phyloP scores from a whole-genome alignment of 2,113 vertebrate genomes.

The Tragelaphus imberbis region DNA sequence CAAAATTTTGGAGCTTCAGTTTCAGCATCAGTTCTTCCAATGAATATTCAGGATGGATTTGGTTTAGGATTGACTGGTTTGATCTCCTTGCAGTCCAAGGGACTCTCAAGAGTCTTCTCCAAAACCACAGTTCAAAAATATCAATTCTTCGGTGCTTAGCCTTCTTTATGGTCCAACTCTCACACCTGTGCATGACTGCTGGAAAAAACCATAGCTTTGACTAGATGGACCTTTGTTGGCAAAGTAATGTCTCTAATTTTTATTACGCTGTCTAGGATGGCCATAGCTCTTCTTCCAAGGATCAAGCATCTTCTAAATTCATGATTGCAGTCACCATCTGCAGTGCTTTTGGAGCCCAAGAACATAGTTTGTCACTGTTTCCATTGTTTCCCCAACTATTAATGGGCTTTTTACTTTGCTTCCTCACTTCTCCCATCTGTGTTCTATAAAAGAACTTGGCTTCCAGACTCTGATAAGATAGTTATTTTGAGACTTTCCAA shows the following conservation, averaged over 20 bases:
- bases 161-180: background rate
- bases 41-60: background rate
- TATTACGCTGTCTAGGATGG: background rate
- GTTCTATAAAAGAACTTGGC: background rate
- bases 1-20: background rate
- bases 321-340: background rate
- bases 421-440: background rate
- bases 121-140: background rate
- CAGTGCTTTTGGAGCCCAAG: background rate
- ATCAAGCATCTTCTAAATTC: background rate
- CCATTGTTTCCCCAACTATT: background rate
- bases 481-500: background rate
- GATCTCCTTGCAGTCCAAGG: background rate
- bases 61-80: background rate
- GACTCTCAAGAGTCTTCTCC: background rate
- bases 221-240: background rate
- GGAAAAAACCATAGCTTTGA: background rate
- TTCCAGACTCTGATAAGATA: background rate
- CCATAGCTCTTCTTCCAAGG: background rate
- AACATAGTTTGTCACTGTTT: background rate
- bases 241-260: background rate
- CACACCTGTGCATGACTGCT: background rate
- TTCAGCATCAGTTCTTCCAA: background rate
- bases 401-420: background rate
- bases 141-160: rapidly evolving